A percentile compares a stretch with the other conserved stretches of the same genome.
Conservation (phyloP, 2,797 vertebrate species). For the Ficedula albicollis region DNA sequence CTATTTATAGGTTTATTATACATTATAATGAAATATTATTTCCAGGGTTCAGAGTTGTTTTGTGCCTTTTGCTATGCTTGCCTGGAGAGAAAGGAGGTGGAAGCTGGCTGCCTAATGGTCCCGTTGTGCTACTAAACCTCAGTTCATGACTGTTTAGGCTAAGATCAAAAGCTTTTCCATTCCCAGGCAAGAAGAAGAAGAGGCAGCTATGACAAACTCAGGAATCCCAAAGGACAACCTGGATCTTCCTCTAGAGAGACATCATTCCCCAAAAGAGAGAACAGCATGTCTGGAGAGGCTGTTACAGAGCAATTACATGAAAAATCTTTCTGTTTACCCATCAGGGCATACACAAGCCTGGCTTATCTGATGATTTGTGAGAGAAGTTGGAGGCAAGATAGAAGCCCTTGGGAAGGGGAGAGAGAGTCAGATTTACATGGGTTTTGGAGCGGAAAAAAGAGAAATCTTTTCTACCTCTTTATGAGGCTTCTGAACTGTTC, state of each 20-base stretch:
- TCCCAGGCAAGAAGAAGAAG: not conserved
- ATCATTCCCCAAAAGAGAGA: not conserved
- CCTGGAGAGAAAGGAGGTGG: not conserved
- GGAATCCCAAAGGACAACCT: not conserved
- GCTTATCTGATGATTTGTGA: not conserved
- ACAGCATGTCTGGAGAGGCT: not conserved
- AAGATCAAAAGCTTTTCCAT: not conserved
- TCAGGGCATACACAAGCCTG: not conserved
- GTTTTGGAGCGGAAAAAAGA: not conserved
- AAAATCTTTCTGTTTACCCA: not conserved
- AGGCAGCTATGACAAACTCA: not conserved
- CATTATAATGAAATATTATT: not conserved
- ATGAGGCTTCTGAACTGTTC: not conserved
- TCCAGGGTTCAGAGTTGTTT: not conserved
- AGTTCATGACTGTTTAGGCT: not conserved
- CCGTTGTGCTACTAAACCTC: not conserved
- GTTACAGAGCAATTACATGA: not conserved
- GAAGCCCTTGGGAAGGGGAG: not conserved
- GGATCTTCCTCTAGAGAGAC: not conserved
- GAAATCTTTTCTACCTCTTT: not conserved
- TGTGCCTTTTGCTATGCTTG: not conserved
- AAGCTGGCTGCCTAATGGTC: not conserved
- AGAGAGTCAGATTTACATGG: not conserved
- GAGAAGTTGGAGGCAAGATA: not conserved
- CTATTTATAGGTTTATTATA: not conserved